A percentile compares a stretch with the other conserved stretches of the same genome.
Conservation (phyloP, 2,113 vertebrate species). For the Phyllostomus hastatus region DNA sequence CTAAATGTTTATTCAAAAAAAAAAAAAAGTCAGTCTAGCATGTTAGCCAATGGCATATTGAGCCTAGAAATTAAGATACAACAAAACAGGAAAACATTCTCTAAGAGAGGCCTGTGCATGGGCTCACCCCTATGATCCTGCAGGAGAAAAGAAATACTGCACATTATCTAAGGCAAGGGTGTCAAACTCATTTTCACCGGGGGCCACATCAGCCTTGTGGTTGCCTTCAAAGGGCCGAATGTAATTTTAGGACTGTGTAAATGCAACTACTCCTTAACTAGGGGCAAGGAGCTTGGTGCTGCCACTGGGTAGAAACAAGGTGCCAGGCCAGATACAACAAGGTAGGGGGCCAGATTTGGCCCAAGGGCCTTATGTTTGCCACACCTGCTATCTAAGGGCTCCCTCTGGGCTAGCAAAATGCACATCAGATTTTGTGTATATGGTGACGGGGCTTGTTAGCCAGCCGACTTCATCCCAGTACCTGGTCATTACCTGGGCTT, state of each 20-base stretch:
- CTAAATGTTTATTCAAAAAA: not conserved
- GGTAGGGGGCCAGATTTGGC: no score
- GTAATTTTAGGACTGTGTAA: no score
- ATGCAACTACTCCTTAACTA: no score
- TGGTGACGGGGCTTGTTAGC: not conserved
- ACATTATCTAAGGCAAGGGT: not conserved
- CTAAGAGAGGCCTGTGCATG: not conserved
- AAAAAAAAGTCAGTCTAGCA: not conserved
- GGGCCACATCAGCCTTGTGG: no score
- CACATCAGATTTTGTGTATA: not conserved
- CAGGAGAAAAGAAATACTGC: not conserved
- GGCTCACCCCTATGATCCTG: not conserved
- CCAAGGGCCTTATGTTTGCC: no score
- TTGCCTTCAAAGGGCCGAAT: no score
- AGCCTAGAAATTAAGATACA: not conserved
- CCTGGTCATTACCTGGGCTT: not conserved
- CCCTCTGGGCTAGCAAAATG: not conserved
- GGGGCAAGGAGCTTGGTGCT: no score
- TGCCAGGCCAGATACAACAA: no score
- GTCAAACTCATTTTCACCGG: no score
- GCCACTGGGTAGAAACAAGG: no score
- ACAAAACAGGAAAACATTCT: slow-evolving; percentile 6
- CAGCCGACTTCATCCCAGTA: not conserved
- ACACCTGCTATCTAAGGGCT: not conserved
- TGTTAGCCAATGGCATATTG: not conserved